Conservation (phyloP, 2,113 vertebrate species). For the Gopherus evgoodei region DNA sequence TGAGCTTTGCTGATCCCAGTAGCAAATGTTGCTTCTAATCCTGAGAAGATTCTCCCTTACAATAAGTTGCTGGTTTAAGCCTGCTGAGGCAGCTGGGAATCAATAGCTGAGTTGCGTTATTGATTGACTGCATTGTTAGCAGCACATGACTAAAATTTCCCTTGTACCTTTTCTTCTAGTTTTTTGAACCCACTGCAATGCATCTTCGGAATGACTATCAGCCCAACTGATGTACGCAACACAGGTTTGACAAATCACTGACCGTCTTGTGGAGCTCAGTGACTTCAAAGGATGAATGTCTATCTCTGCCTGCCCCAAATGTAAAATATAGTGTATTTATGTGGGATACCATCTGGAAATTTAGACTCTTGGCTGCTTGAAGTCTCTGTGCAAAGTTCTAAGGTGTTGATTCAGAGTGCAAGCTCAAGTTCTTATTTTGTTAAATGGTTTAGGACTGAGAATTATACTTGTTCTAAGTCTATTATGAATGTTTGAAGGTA, state of each 20-base stretch:
- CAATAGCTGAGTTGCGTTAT: neutral
- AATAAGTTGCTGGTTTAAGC: neutral
- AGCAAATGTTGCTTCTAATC: neutral
- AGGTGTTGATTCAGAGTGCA: neutral
- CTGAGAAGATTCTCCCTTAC: neutral
- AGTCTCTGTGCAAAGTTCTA: neutral
- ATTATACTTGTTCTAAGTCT: neutral
- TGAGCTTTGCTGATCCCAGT: neutral
- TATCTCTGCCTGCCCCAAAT: slow-evolving; percentile 11
- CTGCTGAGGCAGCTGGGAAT: neutral
- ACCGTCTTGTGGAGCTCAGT: neutral
- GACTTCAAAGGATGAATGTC: neutral
- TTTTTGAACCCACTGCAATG: slow-evolving; percentile 74
- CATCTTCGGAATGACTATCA: slow-evolving; percentile 62
- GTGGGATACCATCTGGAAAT: neutral
- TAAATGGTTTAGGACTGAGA: neutral
- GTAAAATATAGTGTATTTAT: neutral
- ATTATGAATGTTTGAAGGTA: neutral
- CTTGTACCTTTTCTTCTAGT: slow-evolving; percentile 55
- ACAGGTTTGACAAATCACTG: neutral
- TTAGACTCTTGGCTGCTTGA: neutral
- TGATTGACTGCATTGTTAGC: neutral
- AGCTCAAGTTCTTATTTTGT: neutral
- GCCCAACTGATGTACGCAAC: slow-evolving; percentile 42
- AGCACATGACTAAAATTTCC: neutral